Evolutionary conservation across 2,113 vertebrate species (phyloP).

Genomic region (Forbesichthys agassizii): DNA sequence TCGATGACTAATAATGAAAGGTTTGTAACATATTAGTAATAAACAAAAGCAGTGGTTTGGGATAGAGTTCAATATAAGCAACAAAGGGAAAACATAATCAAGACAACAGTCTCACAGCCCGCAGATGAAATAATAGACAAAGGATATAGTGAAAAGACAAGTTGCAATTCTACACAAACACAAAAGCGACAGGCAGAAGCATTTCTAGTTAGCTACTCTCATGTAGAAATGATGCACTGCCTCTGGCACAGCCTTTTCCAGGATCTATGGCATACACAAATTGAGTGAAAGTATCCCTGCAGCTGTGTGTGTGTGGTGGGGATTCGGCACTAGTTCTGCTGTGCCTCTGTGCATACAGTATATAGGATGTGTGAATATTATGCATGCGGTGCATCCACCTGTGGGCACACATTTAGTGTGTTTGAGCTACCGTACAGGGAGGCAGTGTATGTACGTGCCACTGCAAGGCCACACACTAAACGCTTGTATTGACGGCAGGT

Average conservation of each 20-base stretch:
- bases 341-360: conserved; percentile 30
- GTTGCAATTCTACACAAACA: background rate
- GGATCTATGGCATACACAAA: conserved; percentile 63
- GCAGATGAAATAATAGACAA: too few species aligned
- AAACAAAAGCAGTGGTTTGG: too few species aligned
- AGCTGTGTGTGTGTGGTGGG: conserved; percentile 35
- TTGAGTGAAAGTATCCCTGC: conserved; percentile 56
- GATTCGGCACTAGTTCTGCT: conserved; percentile 3
- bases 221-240: conserved; percentile 48
- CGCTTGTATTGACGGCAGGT: conserved; percentile 46
- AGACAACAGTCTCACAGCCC: too few species aligned
- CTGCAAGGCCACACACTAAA: conserved; percentile 53
- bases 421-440: conserved; percentile 19
- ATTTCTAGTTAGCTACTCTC: conserved; percentile 38
- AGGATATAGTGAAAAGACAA: too few species aligned
- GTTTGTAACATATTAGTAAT: too few species aligned
- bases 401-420: background rate
- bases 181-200: background rate
- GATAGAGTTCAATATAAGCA: too few species aligned
- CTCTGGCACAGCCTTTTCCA: conserved; percentile 54
- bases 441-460: conserved; percentile 39
- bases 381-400: background rate
- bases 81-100: too few species aligned
- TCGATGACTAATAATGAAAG: too few species aligned
- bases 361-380: background rate